These are phyloP conservation scores for Danaus melanippus DNA, from an alignment of 1,140 invertebrate species.

Conservation along the genomic window DNA sequence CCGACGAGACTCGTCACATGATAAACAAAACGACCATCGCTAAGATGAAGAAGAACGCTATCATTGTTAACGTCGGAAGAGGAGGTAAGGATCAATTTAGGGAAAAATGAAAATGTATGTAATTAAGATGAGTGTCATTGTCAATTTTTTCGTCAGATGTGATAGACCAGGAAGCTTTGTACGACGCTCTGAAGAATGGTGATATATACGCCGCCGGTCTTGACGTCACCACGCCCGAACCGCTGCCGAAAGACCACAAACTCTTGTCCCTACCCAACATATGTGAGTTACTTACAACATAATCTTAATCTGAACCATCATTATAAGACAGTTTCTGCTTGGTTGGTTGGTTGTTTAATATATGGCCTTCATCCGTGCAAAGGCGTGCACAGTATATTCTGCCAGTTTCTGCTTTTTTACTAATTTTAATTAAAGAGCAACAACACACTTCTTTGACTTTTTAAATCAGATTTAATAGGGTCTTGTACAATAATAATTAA, in stretches of 20 bases:
- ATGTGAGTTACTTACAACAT: slow-evolving; percentile 65
- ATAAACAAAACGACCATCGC: slow-evolving; percentile 81
- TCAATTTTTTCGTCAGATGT: slow-evolving; percentile 62
- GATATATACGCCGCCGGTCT: slow-evolving; percentile 88
- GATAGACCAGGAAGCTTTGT: slow-evolving; percentile 83
- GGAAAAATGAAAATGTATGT: neutral
- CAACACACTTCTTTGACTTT: too few species aligned
- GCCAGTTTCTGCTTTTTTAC: too few species aligned
- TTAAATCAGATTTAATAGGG: too few species aligned
- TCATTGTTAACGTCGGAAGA: slow-evolving; percentile 87
- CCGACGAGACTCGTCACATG: slow-evolving; percentile 79
- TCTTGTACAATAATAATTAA: too few species aligned
- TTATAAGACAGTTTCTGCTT: too few species aligned
- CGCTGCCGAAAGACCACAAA: slow-evolving; percentile 84
- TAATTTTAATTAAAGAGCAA: too few species aligned
- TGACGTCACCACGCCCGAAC: slow-evolving; percentile 94
- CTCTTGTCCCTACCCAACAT: slow-evolving; percentile 85
- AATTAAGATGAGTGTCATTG: slow-evolving; percentile 2
- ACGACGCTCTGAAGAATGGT: slow-evolving; percentile 80
- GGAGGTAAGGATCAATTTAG: slow-evolving; percentile 68
- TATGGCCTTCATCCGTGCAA: too few species aligned
- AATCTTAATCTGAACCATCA: neutral
- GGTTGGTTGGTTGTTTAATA: too few species aligned
- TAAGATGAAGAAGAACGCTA: slow-evolving; percentile 86
- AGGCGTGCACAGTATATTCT: too few species aligned